Base-by-base conservation (phyloP, 2,113 vertebrate genomes). In the Hippolais icterina region DNA sequence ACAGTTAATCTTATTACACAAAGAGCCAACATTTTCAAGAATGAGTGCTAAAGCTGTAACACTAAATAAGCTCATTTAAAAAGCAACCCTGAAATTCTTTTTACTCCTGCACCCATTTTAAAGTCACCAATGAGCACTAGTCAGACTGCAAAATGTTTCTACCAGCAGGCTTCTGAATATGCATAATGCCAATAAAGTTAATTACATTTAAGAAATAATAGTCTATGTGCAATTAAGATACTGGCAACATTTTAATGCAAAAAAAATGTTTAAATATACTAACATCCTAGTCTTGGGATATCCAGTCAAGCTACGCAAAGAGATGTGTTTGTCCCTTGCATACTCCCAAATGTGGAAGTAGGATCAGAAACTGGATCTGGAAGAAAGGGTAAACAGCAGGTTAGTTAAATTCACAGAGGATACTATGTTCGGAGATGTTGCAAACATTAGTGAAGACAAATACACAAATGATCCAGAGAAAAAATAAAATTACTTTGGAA, bases 291-390 rank as follows among this genome's bases (percentile, higher is more conserved):
- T 97, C 97, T 97, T 95, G 97, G 94, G 97, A 96, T 69, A 97
- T 97, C 97, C 97, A 97, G 97, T 97, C 97, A 97, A 97, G 97
- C 97, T 97, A 97, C 65, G 91, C 96, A 97, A 97, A 97, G 96
- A 97, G 97, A 95, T 96, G 97, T 27, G 94, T 97, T 97, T 97
- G 97, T 97, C 97, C 93, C 97, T 95, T 97, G 97, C 96, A 97
- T 97, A 97, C 97, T 97, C 97, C 97, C 97, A 97, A 97, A 97
- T 97, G 96, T 97, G 97, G 97, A 97, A 97, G 97, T 97, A 97
- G 97, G 95, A 97, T 96, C 97, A 97, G 96, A 97, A 97, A 97
- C 97, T 96, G 97, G 97, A 97, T 97, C 97, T 97, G 97, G 97
- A 97, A 97, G 89, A 97, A 97, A 97, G 97, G 97, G 97, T 97